These are phyloP conservation scores for Hippocampus guttulatus DNA, from an alignment of 2,113 vertebrate species.

Conservation along the genomic window DNA sequence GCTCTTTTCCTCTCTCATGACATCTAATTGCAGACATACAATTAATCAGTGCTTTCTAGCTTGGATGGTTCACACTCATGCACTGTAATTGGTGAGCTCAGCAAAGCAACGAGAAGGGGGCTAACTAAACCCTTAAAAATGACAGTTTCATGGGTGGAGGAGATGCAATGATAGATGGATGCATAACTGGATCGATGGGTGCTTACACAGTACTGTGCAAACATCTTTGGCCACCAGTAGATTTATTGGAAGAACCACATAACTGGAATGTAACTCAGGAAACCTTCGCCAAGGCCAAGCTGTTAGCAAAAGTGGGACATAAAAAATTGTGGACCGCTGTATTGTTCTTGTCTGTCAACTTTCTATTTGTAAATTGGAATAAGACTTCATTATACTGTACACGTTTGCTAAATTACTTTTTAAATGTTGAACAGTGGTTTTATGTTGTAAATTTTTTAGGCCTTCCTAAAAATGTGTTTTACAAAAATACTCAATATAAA, in stretches of 20 bases:
- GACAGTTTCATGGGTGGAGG: conserved; percentile 15
- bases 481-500: too few species aligned
- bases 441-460: too few species aligned
- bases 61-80: conserved; percentile 45
- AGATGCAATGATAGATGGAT: conserved; percentile 5
- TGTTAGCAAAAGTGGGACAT: background rate
- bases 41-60: conserved; percentile 59
- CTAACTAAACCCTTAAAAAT: conserved; percentile 19
- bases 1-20: conserved; percentile 27
- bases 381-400: too few species aligned
- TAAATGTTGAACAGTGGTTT: too few species aligned
- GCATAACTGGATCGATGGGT: background rate
- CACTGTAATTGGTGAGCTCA: conserved; percentile 55
- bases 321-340: background rate
- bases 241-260: background rate
- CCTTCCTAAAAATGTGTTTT: too few species aligned
- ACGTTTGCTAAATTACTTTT: too few species aligned
- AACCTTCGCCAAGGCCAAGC: background rate
- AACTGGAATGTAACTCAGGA: background rate
- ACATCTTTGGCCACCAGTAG: background rate
- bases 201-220: background rate
- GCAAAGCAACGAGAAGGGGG: conserved; percentile 57
- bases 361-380: too few species aligned
- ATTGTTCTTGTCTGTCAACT: background rate
- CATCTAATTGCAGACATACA: conserved; percentile 44